A percentile compares a stretch with the other conserved stretches of the same genome.
Evolutionary conservation across 2,113 vertebrate genomes (phyloP).

Genomic region (Ictalurus punctatus): DNA sequence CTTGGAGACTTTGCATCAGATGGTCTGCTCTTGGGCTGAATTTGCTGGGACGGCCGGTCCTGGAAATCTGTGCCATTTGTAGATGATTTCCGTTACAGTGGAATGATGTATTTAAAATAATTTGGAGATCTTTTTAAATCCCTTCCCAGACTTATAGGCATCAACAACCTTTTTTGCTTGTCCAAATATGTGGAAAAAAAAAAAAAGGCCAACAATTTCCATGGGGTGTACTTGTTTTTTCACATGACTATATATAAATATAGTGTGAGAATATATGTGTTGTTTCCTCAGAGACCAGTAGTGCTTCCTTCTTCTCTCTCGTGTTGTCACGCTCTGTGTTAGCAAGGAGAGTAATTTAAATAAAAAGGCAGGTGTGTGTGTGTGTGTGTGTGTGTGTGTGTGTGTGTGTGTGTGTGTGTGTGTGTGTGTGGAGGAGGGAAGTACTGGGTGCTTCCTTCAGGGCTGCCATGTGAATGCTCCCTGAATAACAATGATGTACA

Average conservation of each 20-base stretch:
- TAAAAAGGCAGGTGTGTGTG: conserved; percentile 13
- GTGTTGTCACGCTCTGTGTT: neutral
- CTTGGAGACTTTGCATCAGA: too few relatives aligned
- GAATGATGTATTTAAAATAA: too few relatives aligned
- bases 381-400: neutral
- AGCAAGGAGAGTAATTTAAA: neutral
- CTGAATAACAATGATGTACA: conserved; percentile 72
- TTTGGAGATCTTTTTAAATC: too few relatives aligned
- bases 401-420: neutral
- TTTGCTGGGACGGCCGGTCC: too few relatives aligned
- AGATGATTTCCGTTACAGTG: too few relatives aligned
- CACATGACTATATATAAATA: neutral
- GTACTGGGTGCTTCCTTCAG: conserved; percentile 70
- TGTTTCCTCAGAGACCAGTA: neutral
- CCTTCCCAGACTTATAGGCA: too few relatives aligned
- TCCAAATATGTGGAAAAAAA: too few relatives aligned
- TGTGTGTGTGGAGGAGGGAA: conserved; percentile 40
- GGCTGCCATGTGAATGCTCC: conserved; percentile 66
- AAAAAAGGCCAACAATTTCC: too few relatives aligned
- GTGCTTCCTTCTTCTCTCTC: neutral
- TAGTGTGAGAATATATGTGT: neutral
- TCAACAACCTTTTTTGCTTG: too few relatives aligned
- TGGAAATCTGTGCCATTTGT: too few relatives aligned
- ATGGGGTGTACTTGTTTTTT: too few relatives aligned
- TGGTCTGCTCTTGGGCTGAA: too few relatives aligned